phyloP scores from a whole-genome alignment of 2,888 invertebrate genomes.

The Harpagoxenus sublaevis region DNA sequence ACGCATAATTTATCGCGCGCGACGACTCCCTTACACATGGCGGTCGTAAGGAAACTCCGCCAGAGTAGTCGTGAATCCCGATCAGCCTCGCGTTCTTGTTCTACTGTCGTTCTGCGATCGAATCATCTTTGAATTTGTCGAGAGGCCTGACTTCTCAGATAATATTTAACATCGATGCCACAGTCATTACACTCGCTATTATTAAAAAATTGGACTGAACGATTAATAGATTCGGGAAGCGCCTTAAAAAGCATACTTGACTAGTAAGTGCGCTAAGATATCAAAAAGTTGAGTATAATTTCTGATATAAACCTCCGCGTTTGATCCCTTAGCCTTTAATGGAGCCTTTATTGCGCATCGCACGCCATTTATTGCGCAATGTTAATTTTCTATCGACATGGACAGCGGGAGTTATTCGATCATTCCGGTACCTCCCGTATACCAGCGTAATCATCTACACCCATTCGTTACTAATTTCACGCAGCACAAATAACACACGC shows the following conservation, averaged over 20 bases:
- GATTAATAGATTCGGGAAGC: neutral
- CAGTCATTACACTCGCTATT: neutral
- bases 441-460: conserved; percentile 16
- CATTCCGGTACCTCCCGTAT: neutral
- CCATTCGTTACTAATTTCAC: conserved; percentile 46
- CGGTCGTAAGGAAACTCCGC: conserved; percentile 55
- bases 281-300: neutral
- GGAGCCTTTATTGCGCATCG: neutral
- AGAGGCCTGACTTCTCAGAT: neutral
- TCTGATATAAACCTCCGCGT: neutral
- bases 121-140: neutral
- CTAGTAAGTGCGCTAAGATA: neutral
- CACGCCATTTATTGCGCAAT: conserved; percentile 14
- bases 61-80: conserved; percentile 29
- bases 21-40: conserved; percentile 70
- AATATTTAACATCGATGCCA: neutral
- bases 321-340: neutral
- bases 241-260: neutral
- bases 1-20: conserved; percentile 80
- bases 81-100: neutral
- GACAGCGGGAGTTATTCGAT: conserved; percentile 29
- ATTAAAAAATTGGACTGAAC: neutral
- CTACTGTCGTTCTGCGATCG: neutral
- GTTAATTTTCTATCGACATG: conserved; percentile 16
- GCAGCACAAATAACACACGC: conserved; percentile 25